Conservation (phyloP, 2,797 vertebrate species). For the Enteromius mattozi region DNA sequence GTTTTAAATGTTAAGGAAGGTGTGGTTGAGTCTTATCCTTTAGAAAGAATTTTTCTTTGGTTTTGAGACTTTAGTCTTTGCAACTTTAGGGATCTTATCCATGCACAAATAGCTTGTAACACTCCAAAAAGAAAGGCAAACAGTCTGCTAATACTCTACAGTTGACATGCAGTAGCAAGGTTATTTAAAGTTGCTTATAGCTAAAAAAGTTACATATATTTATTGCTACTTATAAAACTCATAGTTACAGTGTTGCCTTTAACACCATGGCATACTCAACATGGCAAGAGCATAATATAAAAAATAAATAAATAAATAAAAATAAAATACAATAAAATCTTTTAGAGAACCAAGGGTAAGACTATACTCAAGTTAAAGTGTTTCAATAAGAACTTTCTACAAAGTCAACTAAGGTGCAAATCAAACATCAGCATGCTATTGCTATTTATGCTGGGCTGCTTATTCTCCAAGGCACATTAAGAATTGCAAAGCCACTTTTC, state of each 20-base stretch:
- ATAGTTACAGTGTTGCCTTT: too few species aligned
- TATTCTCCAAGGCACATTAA: constrained; percentile 66
- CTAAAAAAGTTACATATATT: too few species aligned
- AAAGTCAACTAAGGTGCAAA: constrained; percentile 56
- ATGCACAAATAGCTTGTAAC: too few species aligned
- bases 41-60: too few species aligned
- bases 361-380: neutral
- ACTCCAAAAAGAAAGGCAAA: too few species aligned
- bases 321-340: neutral
- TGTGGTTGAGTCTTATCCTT: too few species aligned
- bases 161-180: neutral
- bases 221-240: neutral
- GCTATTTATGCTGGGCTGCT: constrained; percentile 66
- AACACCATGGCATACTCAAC: neutral
- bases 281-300: neutral
- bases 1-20: too few species aligned
- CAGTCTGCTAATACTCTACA: too few species aligned
- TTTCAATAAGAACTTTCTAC: constrained; percentile 22
- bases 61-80: too few species aligned
- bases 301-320: too few species aligned
- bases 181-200: neutral
- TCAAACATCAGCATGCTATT: constrained; percentile 57
- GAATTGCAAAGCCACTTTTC: constrained; percentile 71
- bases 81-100: too few species aligned
- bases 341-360: neutral